These are phyloP conservation scores for Caenorhabditis japonica DNA, from an alignment of 2,888 invertebrate species.

Conservation along the genomic window DNA sequence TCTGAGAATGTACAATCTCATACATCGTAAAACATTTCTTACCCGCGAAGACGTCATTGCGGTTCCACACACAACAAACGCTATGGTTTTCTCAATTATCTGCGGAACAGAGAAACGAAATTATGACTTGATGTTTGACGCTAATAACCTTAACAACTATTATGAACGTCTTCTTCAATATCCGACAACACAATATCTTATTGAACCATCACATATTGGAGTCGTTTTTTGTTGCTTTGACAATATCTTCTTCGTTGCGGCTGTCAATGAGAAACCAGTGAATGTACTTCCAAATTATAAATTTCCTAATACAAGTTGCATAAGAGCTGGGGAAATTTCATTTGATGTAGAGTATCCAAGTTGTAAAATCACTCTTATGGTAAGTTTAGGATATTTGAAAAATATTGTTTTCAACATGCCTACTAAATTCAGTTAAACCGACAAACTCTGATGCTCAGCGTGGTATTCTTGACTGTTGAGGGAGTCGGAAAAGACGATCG, in stretches of 20 bases:
- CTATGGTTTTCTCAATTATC: background rate
- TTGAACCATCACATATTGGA: constrained; percentile 8
- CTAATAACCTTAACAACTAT: background rate
- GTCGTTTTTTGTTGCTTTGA: constrained; percentile 1
- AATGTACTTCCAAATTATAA: too few relatives aligned
- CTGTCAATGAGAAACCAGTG: background rate
- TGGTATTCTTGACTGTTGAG: too few relatives aligned
- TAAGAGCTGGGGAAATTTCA: too few relatives aligned
- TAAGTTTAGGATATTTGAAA: background rate
- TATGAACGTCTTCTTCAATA: background rate
- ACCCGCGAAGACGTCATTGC: background rate
- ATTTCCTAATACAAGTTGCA: too few relatives aligned
- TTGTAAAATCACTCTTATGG: too few relatives aligned
- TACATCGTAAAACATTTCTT: background rate
- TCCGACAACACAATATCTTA: background rate
- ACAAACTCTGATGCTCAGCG: too few relatives aligned
- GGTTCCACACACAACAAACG: background rate
- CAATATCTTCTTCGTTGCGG: background rate
- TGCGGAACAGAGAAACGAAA: background rate
- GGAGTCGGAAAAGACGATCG: too few relatives aligned
- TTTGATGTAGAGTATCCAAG: too few relatives aligned
- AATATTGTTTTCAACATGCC: too few relatives aligned
- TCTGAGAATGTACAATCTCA: background rate
- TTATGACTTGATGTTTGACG: background rate
- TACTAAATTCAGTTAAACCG: too few relatives aligned